Conservation (phyloP, 2,113 vertebrate genomes). For the Reinhardtius hippoglossoides region DNA sequence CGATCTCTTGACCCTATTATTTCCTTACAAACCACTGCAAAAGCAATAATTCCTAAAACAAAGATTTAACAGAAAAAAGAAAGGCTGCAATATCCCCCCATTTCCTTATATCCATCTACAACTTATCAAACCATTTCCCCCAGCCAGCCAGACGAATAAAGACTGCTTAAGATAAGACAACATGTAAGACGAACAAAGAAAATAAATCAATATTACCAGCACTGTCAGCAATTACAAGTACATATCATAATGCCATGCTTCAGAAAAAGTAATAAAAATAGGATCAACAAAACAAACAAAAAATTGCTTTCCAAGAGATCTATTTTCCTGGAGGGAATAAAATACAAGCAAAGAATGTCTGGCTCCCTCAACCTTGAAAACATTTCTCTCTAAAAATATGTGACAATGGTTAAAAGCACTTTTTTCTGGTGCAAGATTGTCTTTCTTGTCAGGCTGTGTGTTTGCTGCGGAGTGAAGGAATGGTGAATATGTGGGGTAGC, state of each 20-base stretch:
- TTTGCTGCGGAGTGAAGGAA: constrained; percentile 4
- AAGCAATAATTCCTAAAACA: too few relatives aligned
- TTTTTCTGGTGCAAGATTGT: background rate
- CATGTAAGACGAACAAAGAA: background rate
- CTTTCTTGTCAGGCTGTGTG: background rate
- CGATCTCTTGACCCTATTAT: background rate
- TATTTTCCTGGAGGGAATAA: background rate
- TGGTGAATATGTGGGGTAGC: constrained; percentile 2
- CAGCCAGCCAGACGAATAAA: background rate
- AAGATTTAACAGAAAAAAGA: too few relatives aligned
- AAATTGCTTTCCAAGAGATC: background rate
- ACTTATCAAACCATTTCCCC: background rate
- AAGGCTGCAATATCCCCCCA: too few relatives aligned
- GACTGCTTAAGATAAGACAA: background rate
- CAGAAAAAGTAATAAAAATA: background rate
- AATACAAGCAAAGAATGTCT: background rate
- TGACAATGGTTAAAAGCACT: background rate
- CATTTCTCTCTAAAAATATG: background rate
- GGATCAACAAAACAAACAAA: background rate
- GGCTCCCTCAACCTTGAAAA: background rate
- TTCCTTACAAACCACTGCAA: background rate
- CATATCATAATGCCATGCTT: background rate
- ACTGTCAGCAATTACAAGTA: background rate
- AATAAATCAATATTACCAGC: background rate
- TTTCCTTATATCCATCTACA: background rate